Percentiles rank a stretch among this genome's conserved stretches.
phyloP scores from a whole-genome alignment of 1,140 invertebrate genomes.

The Maniola jurtina region DNA sequence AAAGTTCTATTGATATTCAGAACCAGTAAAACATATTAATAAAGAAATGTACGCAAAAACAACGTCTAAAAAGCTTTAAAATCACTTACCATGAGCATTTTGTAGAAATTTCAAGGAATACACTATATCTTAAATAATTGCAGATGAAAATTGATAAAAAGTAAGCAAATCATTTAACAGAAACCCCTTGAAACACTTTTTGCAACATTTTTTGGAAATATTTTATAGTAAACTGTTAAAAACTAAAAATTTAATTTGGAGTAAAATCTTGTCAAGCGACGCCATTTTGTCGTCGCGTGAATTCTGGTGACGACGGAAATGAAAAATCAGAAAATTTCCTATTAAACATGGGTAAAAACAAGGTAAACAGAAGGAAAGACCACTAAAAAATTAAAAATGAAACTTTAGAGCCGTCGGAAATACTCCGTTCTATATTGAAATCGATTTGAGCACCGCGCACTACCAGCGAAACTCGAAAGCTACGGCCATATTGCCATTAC shows the following conservation, averaged over 20 bases:
- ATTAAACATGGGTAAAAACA: slow-evolving; percentile 57
- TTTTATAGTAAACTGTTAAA: slow-evolving; percentile 57
- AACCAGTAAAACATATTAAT: slow-evolving; percentile 45
- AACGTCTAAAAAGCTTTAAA: slow-evolving; percentile 56
- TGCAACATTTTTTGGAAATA: slow-evolving; percentile 54
- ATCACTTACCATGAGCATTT: slow-evolving; percentile 78
- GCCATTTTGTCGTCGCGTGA: slow-evolving; percentile 79
- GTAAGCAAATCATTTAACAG: slow-evolving; percentile 57
- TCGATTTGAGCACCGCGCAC: slow-evolving; percentile 71
- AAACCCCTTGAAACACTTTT: slow-evolving; percentile 42
- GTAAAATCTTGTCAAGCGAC: slow-evolving; percentile 77
- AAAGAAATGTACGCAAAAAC: slow-evolving; percentile 57
- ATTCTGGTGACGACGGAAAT: slow-evolving; percentile 77
- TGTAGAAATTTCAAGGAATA: slow-evolving; percentile 60
- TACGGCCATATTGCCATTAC: slow-evolving; percentile 72
- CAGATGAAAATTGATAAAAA: slow-evolving; percentile 47
- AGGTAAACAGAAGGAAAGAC: slow-evolving; percentile 59
- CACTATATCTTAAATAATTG: slow-evolving; percentile 59
- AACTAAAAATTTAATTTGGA: slow-evolving; percentile 72
- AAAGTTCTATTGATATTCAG: slow-evolving; percentile 51
- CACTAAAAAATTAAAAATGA: slow-evolving; percentile 73
- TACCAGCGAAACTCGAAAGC: slow-evolving; percentile 74
- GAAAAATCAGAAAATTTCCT: slow-evolving; percentile 65
- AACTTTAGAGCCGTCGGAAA: slow-evolving; percentile 69
- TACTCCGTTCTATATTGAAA: slow-evolving; percentile 65